Base-by-base conservation (phyloP, 1,140 invertebrate genomes). In the Diabrotica undecimpunctata region DNA sequence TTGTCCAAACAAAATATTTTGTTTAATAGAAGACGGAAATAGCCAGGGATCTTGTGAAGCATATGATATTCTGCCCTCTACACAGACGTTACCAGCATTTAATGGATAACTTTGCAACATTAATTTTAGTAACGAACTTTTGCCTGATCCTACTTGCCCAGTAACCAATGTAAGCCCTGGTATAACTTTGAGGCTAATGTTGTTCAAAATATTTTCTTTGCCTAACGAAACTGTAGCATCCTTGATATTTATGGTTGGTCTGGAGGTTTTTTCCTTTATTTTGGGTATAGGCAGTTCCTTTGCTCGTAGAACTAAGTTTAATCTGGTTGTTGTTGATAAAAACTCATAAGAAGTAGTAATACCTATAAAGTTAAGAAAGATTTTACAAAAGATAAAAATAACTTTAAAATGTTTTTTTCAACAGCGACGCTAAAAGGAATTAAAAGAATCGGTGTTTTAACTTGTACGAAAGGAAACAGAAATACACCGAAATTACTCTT, bases 61-160 rank as follows among this genome's bases (percentile, higher is more conserved):
- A 77, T 94, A 95, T 5, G 90, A 88, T 2, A 95, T 77, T 38
- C 78, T 84, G 11, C 93, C 93, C 61, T 81, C 78, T 0, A 91
- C 77, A 7, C 80, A 76, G 0, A 93, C 51, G 38, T 14, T 7
- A 13, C 61, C 61, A 55, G 11, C 7, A 46, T 25, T 51, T 11
- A 61, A 35, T 13, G 87, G 85, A 53, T 93, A 76, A 75, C 95
- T 93, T 37, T 85, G 81, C 0, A 95, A 78, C 61, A 95, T 82
- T 0, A 84, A 80, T 70, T 93, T 83, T 0, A 93, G 76, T 0
- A 93, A 71, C 0, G 89, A 91, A 14, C 86, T 88, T 82, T 95
- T 96, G 10, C 93, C 92, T 6, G 88, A 83, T n/a, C 93, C 93
- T 12, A 95, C 89, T 56, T 88, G 83, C 35, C 93, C 94, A 53